Percentiles rank a stretch among this genome's conserved stretches.
Conservation (phyloP, 2,797 vertebrate genomes). For the Nannoperca australis region DNA sequence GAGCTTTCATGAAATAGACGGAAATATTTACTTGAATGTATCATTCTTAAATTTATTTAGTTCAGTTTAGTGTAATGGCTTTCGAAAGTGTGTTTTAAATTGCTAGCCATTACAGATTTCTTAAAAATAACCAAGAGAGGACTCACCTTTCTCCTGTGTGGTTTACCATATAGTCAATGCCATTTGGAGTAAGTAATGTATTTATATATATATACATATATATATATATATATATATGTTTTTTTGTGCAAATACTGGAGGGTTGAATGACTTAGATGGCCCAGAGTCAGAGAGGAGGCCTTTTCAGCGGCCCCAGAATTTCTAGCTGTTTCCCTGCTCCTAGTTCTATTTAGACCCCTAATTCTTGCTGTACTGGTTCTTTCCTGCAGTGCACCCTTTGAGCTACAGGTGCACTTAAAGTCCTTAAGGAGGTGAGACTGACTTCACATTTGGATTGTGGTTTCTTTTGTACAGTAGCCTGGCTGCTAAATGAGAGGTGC, state of each 20-base stretch:
- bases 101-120: neutral
- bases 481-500: slow-evolving; percentile 20
- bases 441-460: slow-evolving; percentile 15
- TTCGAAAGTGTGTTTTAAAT: neutral
- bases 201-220: too few species aligned
- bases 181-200: too few species aligned
- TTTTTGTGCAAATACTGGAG: too few species aligned
- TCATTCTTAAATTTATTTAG: neutral
- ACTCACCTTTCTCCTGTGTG: neutral
- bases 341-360: neutral
- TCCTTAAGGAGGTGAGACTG: slow-evolving; percentile 25
- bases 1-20: neutral
- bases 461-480: slow-evolving; percentile 24
- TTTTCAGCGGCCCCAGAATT: neutral
- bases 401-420: neutral
- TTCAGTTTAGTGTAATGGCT: neutral
- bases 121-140: neutral
- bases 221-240: too few species aligned
- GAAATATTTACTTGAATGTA: neutral
- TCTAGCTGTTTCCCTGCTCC: neutral
- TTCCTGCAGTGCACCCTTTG: slow-evolving; percentile 17
- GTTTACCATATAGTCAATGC: too few species aligned
- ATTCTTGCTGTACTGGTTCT: neutral
- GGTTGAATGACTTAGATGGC: too few species aligned
- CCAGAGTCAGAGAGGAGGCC: neutral